Conservation (phyloP, 2,113 vertebrate species). For the Noctilio leporinus region DNA sequence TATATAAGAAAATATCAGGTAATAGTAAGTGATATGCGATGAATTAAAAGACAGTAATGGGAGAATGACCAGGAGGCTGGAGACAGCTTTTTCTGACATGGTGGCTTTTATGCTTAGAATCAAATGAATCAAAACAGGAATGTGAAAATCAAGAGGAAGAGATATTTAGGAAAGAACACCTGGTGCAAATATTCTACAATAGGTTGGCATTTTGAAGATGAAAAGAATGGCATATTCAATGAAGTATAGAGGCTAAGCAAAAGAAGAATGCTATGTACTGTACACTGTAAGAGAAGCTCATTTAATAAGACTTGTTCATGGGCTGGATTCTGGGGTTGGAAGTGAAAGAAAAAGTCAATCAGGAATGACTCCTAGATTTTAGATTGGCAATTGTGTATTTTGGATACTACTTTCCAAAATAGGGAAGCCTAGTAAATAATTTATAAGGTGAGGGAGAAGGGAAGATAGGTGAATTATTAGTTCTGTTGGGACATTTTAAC, state of each 20-base stretch:
- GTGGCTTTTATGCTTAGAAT: not conserved
- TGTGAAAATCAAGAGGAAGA: not conserved
- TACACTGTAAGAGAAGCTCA: not conserved
- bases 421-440: not conserved
- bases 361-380: not conserved
- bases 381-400: not conserved
- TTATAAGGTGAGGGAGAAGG: not conserved
- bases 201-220: not conserved
- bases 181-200: not conserved
- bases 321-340: not conserved
- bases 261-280: not conserved
- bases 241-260: not conserved
- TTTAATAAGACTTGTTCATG: not conserved
- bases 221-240: not conserved
- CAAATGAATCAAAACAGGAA: not conserved
- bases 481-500: not conserved
- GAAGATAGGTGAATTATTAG: not conserved
- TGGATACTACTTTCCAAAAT: not conserved
- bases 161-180: not conserved
- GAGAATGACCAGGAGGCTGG: not conserved
- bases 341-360: not conserved
- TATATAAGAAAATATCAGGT: not conserved
- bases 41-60: not conserved
- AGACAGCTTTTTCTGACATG: not conserved
- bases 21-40: not conserved